These are phyloP conservation scores for Philereme transversata DNA, from an alignment of 2,888 invertebrate genomes.

Conservation along the genomic window DNA sequence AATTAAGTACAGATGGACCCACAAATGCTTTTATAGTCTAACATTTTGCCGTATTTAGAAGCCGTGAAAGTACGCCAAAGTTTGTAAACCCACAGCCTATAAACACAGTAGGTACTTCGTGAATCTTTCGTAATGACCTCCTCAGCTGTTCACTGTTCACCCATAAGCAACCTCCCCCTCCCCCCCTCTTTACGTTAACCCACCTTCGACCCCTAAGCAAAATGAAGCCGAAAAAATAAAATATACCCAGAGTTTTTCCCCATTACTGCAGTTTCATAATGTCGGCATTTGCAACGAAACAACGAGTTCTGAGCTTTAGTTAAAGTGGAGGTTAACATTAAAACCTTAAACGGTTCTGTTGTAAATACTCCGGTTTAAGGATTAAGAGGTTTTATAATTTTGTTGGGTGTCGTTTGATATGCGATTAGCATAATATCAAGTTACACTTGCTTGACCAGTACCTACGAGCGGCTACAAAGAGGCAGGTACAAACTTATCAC, in stretches of 20 bases:
- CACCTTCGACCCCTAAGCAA: conserved; percentile 3
- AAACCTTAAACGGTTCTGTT: conserved; percentile 22
- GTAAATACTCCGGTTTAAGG: conserved; percentile 20
- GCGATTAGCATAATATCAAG: conserved; percentile 25
- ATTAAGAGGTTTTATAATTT: conserved; percentile 22
- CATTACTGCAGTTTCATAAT: conserved; percentile 48
- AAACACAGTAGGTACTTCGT: too few relatives aligned
- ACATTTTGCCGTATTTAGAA: too few relatives aligned
- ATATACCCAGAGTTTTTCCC: conserved; percentile 16
- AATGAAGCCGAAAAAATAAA: conserved; percentile 22
- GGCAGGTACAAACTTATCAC: too few relatives aligned
- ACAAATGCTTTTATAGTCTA: too few relatives aligned
- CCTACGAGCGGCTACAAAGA: too few relatives aligned
- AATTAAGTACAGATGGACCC: too few relatives aligned
- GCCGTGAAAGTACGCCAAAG: too few relatives aligned
- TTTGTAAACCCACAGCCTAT: too few relatives aligned
- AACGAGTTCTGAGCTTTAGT: conserved; percentile 16
- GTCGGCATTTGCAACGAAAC: conserved; percentile 56
- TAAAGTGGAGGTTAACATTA: conserved; percentile 25
- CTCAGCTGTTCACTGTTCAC: too few relatives aligned
- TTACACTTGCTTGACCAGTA: conserved; percentile 13
- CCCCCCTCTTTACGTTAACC: neutral
- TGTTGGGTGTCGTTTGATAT: conserved; percentile 9
- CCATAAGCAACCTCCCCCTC: neutral
- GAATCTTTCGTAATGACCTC: too few relatives aligned